phyloP scores from a whole-genome alignment of 2,888 invertebrate genomes.

The Zonitis immaculata region DNA sequence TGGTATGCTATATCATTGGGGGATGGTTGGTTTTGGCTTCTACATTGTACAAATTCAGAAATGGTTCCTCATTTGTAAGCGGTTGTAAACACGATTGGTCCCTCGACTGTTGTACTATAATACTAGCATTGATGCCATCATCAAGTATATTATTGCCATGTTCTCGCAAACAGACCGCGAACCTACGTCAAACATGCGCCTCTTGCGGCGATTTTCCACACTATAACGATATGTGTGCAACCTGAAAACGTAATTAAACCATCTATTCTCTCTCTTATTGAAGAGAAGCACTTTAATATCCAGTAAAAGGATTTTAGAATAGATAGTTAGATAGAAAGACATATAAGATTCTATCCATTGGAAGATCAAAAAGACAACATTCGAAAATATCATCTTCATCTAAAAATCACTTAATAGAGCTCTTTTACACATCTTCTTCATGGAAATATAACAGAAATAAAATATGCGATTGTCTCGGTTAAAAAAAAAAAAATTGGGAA shows the following conservation, averaged over 20 bases:
- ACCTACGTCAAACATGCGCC: conserved; percentile 36
- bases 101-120: conserved; percentile 48
- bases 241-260: conserved; percentile 41
- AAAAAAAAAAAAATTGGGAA: too few relatives aligned
- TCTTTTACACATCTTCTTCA: too few relatives aligned
- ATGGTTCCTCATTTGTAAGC: conserved; percentile 40
- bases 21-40: too few relatives aligned
- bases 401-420: too few relatives aligned
- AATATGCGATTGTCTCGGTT: too few relatives aligned
- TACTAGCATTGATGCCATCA: conserved; percentile 45
- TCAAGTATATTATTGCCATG: conserved; percentile 50
- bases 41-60: conserved; percentile 23
- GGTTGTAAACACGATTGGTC: conserved; percentile 47
- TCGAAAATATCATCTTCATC: too few relatives aligned
- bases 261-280: neutral
- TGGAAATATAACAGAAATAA: too few relatives aligned
- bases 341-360: too few relatives aligned
- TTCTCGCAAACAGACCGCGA: conserved; percentile 47
- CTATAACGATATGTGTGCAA: conserved; percentile 39
- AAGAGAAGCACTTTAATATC: too few relatives aligned
- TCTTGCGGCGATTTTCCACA: conserved; percentile 31
- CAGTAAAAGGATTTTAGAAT: too few relatives aligned
- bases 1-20: neutral
- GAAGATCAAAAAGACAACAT: too few relatives aligned
- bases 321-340: too few relatives aligned